Conservation (phyloP, 2,888 invertebrate species). For the Drosophila quinaria region DNA sequence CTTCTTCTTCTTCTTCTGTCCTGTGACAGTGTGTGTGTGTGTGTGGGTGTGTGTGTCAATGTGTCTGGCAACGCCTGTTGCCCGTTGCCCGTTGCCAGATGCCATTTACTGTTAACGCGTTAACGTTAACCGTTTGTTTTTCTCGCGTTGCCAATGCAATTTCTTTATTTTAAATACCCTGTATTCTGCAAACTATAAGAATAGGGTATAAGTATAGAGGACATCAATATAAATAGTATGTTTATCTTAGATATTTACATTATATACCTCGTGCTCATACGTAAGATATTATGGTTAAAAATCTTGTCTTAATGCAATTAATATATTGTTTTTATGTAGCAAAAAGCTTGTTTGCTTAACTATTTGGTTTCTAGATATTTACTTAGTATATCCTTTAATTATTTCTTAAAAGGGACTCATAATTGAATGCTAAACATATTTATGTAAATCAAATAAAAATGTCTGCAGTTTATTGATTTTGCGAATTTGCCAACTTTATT, state of each 20-base stretch:
- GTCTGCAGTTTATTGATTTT: neutral
- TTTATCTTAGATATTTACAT: neutral
- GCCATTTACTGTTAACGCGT: conserved; percentile 55
- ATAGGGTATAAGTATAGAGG: neutral
- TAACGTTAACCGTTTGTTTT: conserved; percentile 63
- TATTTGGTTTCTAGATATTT: too few relatives aligned
- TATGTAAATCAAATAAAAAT: neutral
- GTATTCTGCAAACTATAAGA: neutral
- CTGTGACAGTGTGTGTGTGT: neutral
- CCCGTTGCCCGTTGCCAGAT: conserved; percentile 23
- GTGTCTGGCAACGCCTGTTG: conserved; percentile 47
- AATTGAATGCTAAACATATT: neutral
- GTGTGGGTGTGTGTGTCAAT: conserved; percentile 8
- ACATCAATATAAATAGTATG: too few relatives aligned
- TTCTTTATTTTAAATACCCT: conserved; percentile 38
- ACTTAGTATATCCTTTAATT: too few relatives aligned
- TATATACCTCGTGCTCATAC: neutral
- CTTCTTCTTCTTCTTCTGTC: neutral
- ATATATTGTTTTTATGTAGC: too few relatives aligned
- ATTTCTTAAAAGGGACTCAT: too few relatives aligned
- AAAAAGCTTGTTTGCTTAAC: too few relatives aligned
- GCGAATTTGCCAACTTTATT: neutral
- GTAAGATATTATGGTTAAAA: too few relatives aligned
- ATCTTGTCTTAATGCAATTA: too few relatives aligned
- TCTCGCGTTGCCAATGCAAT: conserved; percentile 47